Evolutionary conservation across 2,888 invertebrate species (phyloP), one percentile per base, ranked within the genome.

Genomic region (Kryphioiulus occultus): DNA sequence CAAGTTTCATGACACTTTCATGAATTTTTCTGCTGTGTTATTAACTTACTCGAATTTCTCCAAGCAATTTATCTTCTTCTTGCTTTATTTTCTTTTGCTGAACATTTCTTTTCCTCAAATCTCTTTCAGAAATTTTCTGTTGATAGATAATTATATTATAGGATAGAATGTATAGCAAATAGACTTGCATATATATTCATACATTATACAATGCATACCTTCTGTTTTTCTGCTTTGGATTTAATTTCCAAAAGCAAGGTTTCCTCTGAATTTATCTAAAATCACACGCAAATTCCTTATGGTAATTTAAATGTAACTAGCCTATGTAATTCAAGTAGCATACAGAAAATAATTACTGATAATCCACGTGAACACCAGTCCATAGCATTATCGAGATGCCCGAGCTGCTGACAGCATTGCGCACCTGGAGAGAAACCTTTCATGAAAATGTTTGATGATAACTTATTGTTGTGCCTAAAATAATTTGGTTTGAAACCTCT

Each of bases 281-380:
- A 83, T 86, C 90, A 90, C 90, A 90, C 90, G 32, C 10, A 35
- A 39, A 35, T 17, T 82, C 82, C 1, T 32, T 82, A 82, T 30
- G 26, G 0, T 82, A 68, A n/a, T 68, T 68, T n/a, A 68, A 68
- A 35, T 85, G 35, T 12, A 85, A 85, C 19, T 85, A 17, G 5
- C 3, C 22, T 32, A 15, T 10, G 19, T 1, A 35, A 15, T 44
- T 4, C 1, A 10, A 35, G 85, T 35, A 85, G 12, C 22, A 84
- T 35, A 30, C 85, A 30, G 53, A 30, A 78, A 26, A 78, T 1
- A 42, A 82, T 42, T 86, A 88, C 88, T 32, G 39, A 22, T 10
- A 96, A 92, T 86, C 95, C 93, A 90, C 93, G 93, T 90, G 96
- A 94, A 91, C 97, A 97, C 90, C 95, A 94, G 90, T 95, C 92